These are phyloP conservation scores for Pygoscelis adeliae DNA, from an alignment of 2,113 vertebrate species.

Conservation along the genomic window DNA sequence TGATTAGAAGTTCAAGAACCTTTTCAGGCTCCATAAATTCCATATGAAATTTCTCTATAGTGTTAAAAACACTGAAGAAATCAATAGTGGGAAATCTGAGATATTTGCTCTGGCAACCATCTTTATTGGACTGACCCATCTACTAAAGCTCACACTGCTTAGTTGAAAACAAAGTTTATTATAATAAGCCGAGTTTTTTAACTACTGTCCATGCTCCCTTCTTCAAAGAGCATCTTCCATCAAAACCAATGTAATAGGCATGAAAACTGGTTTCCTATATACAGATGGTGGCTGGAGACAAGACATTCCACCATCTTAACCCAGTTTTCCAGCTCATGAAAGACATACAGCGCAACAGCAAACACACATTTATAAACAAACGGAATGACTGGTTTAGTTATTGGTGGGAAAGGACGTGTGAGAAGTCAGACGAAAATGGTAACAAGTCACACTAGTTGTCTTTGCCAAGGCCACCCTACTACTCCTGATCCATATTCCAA, in stretches of 20 bases:
- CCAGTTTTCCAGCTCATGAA: background rate
- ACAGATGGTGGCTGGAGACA: background rate
- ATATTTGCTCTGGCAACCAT: background rate
- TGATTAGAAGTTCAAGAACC: background rate
- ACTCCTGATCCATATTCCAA: background rate
- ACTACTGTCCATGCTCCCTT: background rate
- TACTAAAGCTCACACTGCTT: background rate
- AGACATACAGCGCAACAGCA: background rate
- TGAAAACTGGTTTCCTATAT: background rate
- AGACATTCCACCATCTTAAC: slow-evolving; percentile 1
- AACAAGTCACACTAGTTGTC: background rate
- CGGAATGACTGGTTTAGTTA: background rate
- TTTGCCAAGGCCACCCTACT: background rate
- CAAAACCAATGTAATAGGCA: background rate
- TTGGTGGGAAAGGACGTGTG: background rate
- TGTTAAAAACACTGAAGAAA: background rate
- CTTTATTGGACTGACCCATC: background rate
- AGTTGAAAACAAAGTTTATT: background rate
- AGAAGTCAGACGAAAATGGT: background rate
- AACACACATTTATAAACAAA: background rate
- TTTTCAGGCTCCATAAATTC: background rate
- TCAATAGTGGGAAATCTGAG: background rate
- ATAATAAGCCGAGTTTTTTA: background rate
- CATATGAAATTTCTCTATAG: background rate
- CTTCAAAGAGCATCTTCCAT: background rate